Evolutionary conservation across 2,888 invertebrate genomes (phyloP), one percentile per base, ranked within the genome.

Genomic region (Hirtodrosophila confusa): DNA sequence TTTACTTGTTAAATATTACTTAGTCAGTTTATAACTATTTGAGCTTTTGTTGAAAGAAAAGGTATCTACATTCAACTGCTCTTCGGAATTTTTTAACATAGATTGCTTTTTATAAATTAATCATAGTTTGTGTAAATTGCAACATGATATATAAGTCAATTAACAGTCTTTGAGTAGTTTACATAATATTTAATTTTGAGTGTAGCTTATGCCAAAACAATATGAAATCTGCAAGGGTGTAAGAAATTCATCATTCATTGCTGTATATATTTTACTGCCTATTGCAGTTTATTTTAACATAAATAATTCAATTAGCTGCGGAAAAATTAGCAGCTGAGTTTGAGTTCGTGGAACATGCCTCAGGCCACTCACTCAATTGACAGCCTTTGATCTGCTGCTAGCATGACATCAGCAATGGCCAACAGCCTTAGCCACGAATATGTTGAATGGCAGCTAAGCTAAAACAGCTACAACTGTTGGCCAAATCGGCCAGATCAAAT

Each of bases 401-500:
- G 36, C 43, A 85, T 80, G 87, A 86, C 87, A 80, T 86, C 87
- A 82, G 49, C 79, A 56, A 50, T 40, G 56, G 51, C 45, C 54
- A 60, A 37, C 48, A 17, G 24, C 44, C 27, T 50, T 60, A 33
- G 58, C 47, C 41, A 54, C 37, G 37, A 55, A 31, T 49, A 24
- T 23, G 27, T 44, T 43, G 43, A 58, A 33, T 49, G 44, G 33
- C 50, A 44, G 57, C 45, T 55, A 12, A 49, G 39, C 23, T 48
- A 40, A 63, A 62, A 62, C 24, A 12, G 33, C 29, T 31, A 5
- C 41, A 12, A 55, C 36, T 65, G 41, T 10, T 66, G 44, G 55
- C 29, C 37, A 53, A 37, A 6, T 57, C 86, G 80, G 80, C 11
- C 41, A 86, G 78, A 82, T 82, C 80, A 82, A 82, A 87, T 86